Percentiles rank a stretch among this genome's conserved stretches.
Evolutionary conservation across 2,797 vertebrate species (phyloP).

Genomic region (Hypotaenidia okinawae): DNA sequence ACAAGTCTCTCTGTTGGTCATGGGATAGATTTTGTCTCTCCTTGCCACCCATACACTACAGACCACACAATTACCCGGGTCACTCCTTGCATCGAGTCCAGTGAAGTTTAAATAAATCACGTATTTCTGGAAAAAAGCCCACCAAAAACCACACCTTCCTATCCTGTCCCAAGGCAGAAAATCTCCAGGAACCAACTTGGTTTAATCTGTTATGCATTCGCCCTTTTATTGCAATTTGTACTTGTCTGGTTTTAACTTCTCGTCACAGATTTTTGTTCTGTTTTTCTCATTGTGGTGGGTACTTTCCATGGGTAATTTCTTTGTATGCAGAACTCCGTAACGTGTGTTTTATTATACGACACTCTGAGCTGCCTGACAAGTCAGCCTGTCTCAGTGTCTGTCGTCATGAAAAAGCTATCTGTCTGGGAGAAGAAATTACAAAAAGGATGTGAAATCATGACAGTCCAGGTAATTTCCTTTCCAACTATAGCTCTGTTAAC

Average conservation of each 20-base stretch:
- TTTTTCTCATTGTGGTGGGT: constrained; percentile 3
- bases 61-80: not conserved
- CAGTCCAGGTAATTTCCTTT: constrained; percentile 30
- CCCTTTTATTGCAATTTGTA: not conserved
- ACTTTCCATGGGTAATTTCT: constrained; percentile 17
- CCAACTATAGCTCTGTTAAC: constrained; percentile 44
- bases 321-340: not conserved
- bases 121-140: not conserved
- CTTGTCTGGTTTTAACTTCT: not conserved
- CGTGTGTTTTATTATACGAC: not conserved
- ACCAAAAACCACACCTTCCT: not conserved
- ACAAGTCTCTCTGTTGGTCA: not conserved
- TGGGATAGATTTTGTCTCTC: not conserved
- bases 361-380: not conserved
- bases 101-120: not conserved
- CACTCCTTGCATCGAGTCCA: not conserved
- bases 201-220: not conserved
- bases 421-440: constrained; percentile 19
- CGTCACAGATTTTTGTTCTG: not conserved
- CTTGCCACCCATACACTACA: not conserved
- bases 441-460: constrained; percentile 59
- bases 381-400: not conserved
- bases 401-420: constrained; percentile 24
- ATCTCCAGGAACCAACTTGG: not conserved
- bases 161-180: not conserved